Evolutionary conservation across 2,888 invertebrate species (phyloP).

Genomic region (Toxonevra muliebris): DNA sequence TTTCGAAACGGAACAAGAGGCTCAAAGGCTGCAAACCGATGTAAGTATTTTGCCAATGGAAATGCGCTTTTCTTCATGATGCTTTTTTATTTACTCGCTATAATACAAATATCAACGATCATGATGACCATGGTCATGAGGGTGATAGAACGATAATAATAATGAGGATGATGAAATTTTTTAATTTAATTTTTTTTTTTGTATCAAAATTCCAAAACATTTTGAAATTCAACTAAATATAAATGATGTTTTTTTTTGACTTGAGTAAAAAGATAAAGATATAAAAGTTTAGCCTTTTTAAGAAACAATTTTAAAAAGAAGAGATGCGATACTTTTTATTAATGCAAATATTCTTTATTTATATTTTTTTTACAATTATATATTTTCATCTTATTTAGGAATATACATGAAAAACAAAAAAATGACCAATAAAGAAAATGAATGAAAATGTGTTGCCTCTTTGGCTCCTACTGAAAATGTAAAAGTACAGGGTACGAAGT

Average conservation of each 20-base stretch:
- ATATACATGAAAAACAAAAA: constrained; percentile 32
- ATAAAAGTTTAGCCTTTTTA: too few relatives aligned
- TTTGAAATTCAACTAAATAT: constrained; percentile 3
- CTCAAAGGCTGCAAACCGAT: constrained; percentile 76
- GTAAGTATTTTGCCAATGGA: constrained; percentile 63
- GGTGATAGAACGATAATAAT: not conserved
- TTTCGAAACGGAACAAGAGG: constrained; percentile 88
- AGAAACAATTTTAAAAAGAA: too few relatives aligned
- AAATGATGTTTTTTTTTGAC: too few relatives aligned
- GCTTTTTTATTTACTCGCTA: constrained; percentile 20
- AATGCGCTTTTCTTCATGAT: constrained; percentile 20
- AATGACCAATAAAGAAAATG: too few relatives aligned
- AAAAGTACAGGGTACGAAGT: too few relatives aligned
- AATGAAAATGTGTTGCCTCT: too few relatives aligned
- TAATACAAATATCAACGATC: not conserved
- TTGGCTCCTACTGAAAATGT: too few relatives aligned
- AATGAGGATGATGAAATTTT: not conserved
- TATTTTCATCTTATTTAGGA: constrained; percentile 39
- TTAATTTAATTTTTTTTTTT: not conserved
- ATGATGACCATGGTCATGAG: not conserved
- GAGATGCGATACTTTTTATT: not conserved
- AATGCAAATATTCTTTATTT: constrained; percentile 2
- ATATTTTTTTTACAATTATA: constrained; percentile 36
- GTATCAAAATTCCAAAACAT: constrained; percentile 10
- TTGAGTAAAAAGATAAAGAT: too few relatives aligned